phyloP scores from a whole-genome alignment of 2,888 invertebrate genomes.

The Frankliniella intonsa region DNA sequence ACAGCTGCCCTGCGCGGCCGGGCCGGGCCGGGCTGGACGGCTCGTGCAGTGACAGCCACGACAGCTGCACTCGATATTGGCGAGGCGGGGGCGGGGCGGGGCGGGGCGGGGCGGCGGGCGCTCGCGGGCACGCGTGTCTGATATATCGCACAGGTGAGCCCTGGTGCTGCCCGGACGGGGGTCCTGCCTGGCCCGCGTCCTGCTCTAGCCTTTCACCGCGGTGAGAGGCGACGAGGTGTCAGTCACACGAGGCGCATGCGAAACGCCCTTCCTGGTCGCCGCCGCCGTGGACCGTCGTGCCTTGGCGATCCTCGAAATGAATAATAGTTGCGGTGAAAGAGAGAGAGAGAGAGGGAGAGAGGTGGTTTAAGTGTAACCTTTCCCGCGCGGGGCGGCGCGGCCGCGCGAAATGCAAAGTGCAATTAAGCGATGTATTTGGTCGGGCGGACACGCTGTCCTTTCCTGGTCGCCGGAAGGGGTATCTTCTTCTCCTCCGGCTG shows the following conservation, averaged over 20 bases:
- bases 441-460: constrained; percentile 10
- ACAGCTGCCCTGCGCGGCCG: constrained; percentile 2
- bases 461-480: background rate
- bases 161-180: too few species aligned
- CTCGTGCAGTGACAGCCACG: background rate
- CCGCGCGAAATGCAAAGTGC: background rate
- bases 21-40: background rate
- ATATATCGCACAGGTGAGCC: background rate
- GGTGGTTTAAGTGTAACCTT: background rate
- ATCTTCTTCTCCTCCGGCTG: background rate
- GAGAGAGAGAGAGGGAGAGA: too few species aligned
- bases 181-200: too few species aligned
- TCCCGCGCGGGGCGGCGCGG: background rate
- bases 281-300: too few species aligned
- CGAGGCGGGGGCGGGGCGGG: background rate
- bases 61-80: background rate
- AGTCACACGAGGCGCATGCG: too few species aligned
- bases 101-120: background rate
- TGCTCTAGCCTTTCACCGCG: too few species aligned
- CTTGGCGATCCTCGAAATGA: too few species aligned
- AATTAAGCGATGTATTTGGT: background rate
- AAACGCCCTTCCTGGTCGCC: too few species aligned
- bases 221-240: too few species aligned
- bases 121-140: background rate
- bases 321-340: too few species aligned